Evolutionary conservation across 64 coral and sea anemone species (phyloP), one percentile per base, ranked within the genome.

Genomic region (Pocillopora damicornis): DNA sequence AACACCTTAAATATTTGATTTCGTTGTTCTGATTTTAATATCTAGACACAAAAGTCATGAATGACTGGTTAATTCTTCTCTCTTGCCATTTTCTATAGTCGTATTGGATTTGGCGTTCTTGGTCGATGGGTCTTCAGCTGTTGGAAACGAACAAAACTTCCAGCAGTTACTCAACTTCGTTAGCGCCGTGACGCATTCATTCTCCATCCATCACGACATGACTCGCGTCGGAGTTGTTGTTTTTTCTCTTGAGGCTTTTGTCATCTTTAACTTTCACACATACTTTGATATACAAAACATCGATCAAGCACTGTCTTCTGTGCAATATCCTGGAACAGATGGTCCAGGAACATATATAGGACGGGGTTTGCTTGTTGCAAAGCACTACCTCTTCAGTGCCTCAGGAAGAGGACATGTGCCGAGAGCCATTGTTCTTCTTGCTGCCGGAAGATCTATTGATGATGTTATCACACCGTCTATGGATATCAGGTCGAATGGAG

Each of bases 221-320:
- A 93, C 94, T 7, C 37, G 91, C n/a, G 77, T 97, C 1, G 94
- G 91, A 57, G 51, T 97, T 10, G 94, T 78, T 4, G 85, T 97
- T 0, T 97, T 93, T 37, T 97, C 94, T 22, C 69, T 97, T 20
- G 94, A 97, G 58, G 91, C 94, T 2, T 97, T 97, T 75, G 94
- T 93, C 25, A 97, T 97, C 73, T 97, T 97, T 58, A 97, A 97
- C 35, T 97, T 97, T 35, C 94, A 97, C 82, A 97, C 94, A 1
- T 97, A 93, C 78, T 97, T 89, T 16, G 94, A 97, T 51, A 92
- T 92, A 60, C 78, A 89, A 11, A 97, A 97, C 79, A 93, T 97
- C 78, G 86, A 92, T 74, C 83, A 93, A 57, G 94, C 94, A 0
- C 67, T 97, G 11, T 87, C 79, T 15, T 88, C 84, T 17, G 94